Evolutionary conservation across 2,797 vertebrate genomes (phyloP).

Genomic region (Neosilurus mollespiculum): DNA sequence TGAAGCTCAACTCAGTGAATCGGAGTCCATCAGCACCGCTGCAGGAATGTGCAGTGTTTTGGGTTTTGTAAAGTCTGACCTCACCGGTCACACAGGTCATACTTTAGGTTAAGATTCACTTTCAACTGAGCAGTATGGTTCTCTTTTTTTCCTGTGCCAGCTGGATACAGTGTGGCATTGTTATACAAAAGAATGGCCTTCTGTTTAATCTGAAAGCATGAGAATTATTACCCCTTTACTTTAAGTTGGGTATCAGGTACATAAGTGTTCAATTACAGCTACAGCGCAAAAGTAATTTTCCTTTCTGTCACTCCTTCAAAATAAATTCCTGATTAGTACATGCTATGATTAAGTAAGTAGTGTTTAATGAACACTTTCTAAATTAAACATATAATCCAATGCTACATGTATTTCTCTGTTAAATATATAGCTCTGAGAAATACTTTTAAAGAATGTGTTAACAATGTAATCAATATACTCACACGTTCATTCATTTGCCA

Average conservation of each 20-base stretch:
- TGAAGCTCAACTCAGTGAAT: background rate
- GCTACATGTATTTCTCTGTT: background rate
- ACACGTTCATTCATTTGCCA: too few species aligned
- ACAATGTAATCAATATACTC: too few species aligned
- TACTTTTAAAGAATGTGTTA: background rate
- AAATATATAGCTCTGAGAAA: background rate
- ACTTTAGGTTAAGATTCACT: slow-evolving; percentile 20
- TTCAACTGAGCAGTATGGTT: background rate
- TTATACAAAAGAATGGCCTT: slow-evolving; percentile 3
- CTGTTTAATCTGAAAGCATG: background rate
- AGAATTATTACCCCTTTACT: background rate
- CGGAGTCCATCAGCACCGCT: slow-evolving; percentile 18
- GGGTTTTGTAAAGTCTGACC: slow-evolving; percentile 35
- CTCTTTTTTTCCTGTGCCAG: background rate
- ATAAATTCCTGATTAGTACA: background rate
- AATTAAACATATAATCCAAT: background rate
- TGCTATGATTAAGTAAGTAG: background rate
- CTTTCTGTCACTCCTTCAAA: background rate
- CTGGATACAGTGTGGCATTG: slow-evolving; percentile 7
- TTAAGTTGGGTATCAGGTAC: background rate
- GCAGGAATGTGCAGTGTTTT: slow-evolving; percentile 37
- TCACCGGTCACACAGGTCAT: slow-evolving; percentile 39
- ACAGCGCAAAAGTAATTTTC: background rate
- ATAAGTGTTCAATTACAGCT: background rate
- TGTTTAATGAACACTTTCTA: background rate